These are phyloP conservation scores for Chaetogeoica ovagalla DNA, from an alignment of 2,888 invertebrate genomes.

Conservation along the genomic window DNA sequence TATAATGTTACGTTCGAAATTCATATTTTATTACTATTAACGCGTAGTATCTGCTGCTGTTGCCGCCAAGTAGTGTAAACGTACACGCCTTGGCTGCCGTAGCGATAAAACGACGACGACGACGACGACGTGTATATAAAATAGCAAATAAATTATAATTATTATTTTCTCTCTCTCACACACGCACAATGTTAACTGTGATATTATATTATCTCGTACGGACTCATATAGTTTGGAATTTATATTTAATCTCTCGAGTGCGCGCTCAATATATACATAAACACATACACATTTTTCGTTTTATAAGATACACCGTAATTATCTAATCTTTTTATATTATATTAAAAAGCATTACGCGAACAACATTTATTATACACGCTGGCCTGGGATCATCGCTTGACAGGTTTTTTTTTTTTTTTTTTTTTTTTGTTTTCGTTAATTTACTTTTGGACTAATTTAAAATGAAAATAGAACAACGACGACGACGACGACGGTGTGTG, in stretches of 20 bases:
- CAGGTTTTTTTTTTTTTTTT: slow-evolving; percentile 24
- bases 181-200: background rate
- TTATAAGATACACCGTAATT: slow-evolving; percentile 33
- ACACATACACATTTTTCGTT: background rate
- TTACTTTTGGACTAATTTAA: slow-evolving; percentile 49
- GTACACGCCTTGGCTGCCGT: too few species aligned
- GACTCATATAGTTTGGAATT: background rate
- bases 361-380: slow-evolving; percentile 30
- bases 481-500: background rate
- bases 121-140: too few species aligned
- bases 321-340: slow-evolving; percentile 34
- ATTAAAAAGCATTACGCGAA: slow-evolving; percentile 44
- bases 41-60: too few species aligned
- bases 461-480: slow-evolving; percentile 44
- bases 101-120: too few species aligned
- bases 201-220: background rate
- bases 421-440: slow-evolving; percentile 45
- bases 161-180: too few species aligned
- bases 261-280: background rate
- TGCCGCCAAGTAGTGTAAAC: too few species aligned
- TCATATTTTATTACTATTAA: too few species aligned
- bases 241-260: slow-evolving; percentile 24
- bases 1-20: too few species aligned
- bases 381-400: slow-evolving; percentile 36
- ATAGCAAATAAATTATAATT: too few species aligned